Base-by-base conservation (phyloP, 2,888 invertebrate genomes). In the Drosophila parthenogenetica region DNA sequence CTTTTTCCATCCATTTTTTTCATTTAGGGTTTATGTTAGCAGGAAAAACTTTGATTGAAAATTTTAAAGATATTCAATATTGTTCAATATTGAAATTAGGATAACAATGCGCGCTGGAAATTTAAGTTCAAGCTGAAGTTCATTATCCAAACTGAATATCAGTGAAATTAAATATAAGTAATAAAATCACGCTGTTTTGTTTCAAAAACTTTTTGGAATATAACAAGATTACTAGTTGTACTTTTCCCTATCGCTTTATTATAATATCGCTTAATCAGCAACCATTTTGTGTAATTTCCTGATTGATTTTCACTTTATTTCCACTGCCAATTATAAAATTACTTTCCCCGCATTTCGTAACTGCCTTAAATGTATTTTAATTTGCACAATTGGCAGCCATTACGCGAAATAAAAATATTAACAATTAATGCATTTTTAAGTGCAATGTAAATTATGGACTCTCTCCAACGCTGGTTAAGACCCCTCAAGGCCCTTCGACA, bases 391-490 rank as follows among this genome's bases (percentile, higher is more conserved):
- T 78, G 87, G 60, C 60, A 68, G 68, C 69, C 68, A 71, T 84
- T 86, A 81, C 65, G 45, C 55, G 48, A 35, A 43, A 45, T 57
- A 53, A 71, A 75, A 81, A 81, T 68, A 75, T 84, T 79, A 85
- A 79, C 82, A 87, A 81, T 83, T 83, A 81, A 85, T 85, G 84
- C 69, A 83, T 87, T 79, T 81, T 84, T 82, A 87, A 82, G 87
- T 87, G 81, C 70, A 71, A 48, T 49, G 84, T 79, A 87, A 82
- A 82, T 81, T 78, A 73, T 73, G 75, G 53, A 11, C 13, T 13
- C 35, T 13, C 5, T 35, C 35, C 11, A 35, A 13, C 49, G 49
- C 63, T 66, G 35, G 63, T 75, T 75, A 68, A 70, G 29, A 8
- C 29, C 8, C 76, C 81, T 54, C 59, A 67, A 76, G 65, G 35